Evolutionary conservation across 2,888 invertebrate genomes (phyloP), one percentile per base, ranked within the genome.

Genomic region (Sarcophaga subvicina): DNA sequence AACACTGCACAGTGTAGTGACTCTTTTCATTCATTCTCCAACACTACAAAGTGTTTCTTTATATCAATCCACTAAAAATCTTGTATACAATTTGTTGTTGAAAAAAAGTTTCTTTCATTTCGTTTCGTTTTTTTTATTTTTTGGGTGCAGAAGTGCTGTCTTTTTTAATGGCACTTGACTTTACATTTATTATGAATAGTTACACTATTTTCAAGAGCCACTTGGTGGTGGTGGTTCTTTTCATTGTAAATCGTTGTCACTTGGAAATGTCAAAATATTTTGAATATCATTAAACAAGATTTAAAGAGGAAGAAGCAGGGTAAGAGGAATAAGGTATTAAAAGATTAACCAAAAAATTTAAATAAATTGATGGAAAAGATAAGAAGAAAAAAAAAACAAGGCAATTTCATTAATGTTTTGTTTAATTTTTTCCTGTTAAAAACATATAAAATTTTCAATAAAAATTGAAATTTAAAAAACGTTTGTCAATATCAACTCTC

Each of bases 181-280:
- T 76, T 27, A 80, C 80, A 84, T 80, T 80, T 71, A 84, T 80
- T 80, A 84, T 66, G 60, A 84, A 84, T 76, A 62, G 84, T 85
- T 62, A 85, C 84, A 85, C 80, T 85, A 85, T 85, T 85, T 66
- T 80, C 76, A 85, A 85, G 84, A 76, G 79, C 75, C 79, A 82
- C 82, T 86, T 79, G 79, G 47, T 79, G 71, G 75, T 75, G 79
- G 47, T 79, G 71, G 75, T 76, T 71, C 75, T 76, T 79, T 82
- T 86, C 76, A 71, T 80, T 71, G 62, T 76, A 72, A 86, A 79
- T 76, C 71, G 82, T 71, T 76, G 84, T 67, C 86, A 80, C 82
- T 86, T 79, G 49, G 27, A 71, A 71, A 79, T 76, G 79, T 82
- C 86, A 86, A 79, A 86, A 86, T 82, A 82, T 76, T 79, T 67